These are phyloP conservation scores for Thaumetopoea pityocampa DNA, from an alignment of 1,140 invertebrate genomes.

Conservation along the genomic window DNA sequence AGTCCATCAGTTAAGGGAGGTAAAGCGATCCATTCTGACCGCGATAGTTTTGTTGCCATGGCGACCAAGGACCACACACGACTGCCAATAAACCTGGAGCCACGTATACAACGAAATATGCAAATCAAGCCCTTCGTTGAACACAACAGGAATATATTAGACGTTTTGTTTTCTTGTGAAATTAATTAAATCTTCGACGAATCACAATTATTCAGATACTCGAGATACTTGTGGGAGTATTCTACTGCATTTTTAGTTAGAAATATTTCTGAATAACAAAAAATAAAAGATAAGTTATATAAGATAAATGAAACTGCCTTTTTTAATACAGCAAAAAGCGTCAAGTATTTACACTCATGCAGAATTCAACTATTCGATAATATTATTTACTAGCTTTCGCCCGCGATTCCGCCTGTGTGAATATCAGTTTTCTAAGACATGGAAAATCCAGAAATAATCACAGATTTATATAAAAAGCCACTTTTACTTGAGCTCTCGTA, in stretches of 20 bases:
- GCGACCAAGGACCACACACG: conserved; percentile 68
- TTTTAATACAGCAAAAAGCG: too few relatives aligned
- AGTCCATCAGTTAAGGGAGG: conserved; percentile 55
- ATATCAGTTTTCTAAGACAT: too few relatives aligned
- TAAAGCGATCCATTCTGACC: conserved; percentile 39
- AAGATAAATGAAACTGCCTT: too few relatives aligned
- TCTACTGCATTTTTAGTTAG: conserved; percentile 6
- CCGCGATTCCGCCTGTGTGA: too few relatives aligned
- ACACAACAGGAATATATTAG: conserved; percentile 42
- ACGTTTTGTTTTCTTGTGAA: conserved; percentile 31
- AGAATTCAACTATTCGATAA: too few relatives aligned
- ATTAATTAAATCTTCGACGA: conserved; percentile 30
- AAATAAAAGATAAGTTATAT: conserved; percentile 12
- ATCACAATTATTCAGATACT: conserved; percentile 6
- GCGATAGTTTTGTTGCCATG: conserved; percentile 52
- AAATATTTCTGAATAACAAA: conserved; percentile 5
- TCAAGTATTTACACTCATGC: too few relatives aligned
- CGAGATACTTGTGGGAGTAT: conserved; percentile 3
- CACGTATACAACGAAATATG: conserved; percentile 41
- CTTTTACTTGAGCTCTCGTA: too few relatives aligned
- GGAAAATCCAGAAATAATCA: too few relatives aligned
- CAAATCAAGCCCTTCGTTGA: conserved; percentile 50
- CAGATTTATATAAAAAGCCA: too few relatives aligned
- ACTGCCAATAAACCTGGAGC: conserved; percentile 30
- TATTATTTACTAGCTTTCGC: too few relatives aligned